A percentile compares a stretch with the other conserved stretches of the same genome.
These are phyloP conservation scores for Condylostylus longicornis DNA, from an alignment of 1,140 invertebrate genomes.

Conservation along the genomic window DNA sequence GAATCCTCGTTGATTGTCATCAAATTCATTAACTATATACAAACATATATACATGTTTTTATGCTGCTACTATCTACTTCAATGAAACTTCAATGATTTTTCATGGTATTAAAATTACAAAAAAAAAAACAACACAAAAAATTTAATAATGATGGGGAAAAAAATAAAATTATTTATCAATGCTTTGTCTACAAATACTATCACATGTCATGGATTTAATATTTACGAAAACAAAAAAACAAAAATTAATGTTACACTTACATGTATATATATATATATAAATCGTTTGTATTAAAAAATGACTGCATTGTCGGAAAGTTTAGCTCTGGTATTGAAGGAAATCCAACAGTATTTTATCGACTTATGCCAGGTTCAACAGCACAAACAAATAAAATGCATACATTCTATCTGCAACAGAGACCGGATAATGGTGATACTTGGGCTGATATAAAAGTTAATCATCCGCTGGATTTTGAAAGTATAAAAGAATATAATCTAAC, in stretches of 20 bases:
- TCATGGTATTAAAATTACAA: constrained; percentile 1
- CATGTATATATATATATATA: no score
- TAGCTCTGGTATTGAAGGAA: constrained; percentile 90
- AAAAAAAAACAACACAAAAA: constrained; percentile 7
- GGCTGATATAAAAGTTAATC: constrained; percentile 92
- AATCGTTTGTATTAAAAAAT: no score
- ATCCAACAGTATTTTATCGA: constrained; percentile 86
- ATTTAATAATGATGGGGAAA: no score
- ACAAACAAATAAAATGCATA: constrained; percentile 89
- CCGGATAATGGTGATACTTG: constrained; percentile 78
- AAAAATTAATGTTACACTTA: no score
- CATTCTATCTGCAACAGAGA: constrained; percentile 87
- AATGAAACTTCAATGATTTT: background rate
- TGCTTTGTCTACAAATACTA: constrained; percentile 3
- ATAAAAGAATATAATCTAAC: constrained; percentile 93
- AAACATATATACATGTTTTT: no score
- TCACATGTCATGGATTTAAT: constrained; percentile 2
- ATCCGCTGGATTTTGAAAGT: constrained; percentile 85
- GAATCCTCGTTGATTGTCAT: no score
- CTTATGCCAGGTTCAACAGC: constrained; percentile 88
- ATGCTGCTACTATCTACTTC: no score
- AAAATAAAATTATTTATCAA: no score
- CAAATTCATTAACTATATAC: no score
- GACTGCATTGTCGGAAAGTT: constrained; percentile 13
- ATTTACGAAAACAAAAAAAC: no score